phyloP scores from a whole-genome alignment of 2,113 vertebrate genomes.

The Microtus pennsylvanicus region DNA sequence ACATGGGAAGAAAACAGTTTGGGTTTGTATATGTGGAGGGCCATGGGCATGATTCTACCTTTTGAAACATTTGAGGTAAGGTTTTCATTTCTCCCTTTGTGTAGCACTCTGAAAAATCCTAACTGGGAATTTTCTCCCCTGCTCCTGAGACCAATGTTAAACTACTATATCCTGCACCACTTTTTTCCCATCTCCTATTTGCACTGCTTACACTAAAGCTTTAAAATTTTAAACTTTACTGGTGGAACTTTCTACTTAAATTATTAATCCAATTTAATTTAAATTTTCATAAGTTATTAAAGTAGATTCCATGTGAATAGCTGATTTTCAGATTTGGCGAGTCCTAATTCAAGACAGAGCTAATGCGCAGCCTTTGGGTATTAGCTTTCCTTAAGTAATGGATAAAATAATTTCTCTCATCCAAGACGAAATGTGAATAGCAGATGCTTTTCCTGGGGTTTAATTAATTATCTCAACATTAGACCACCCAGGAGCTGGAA shows the following conservation, averaged over 20 bases:
- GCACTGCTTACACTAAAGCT: slow-evolving; percentile 38
- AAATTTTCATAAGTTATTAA: slow-evolving; percentile 85
- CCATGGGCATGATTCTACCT: not conserved
- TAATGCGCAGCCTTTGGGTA: slow-evolving; percentile 67
- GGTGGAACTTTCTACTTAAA: slow-evolving; percentile 79
- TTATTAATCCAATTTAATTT: slow-evolving; percentile 87
- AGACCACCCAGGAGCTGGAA: slow-evolving; percentile 84
- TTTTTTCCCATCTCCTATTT: slow-evolving; percentile 41
- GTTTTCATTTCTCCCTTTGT: not conserved
- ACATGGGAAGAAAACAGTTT: not conserved
- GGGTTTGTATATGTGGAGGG: not conserved
- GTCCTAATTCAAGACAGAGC: slow-evolving; percentile 70
- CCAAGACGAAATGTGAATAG: slow-evolving; percentile 83
- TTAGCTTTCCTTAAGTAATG: slow-evolving; percentile 78
- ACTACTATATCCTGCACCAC: not conserved
- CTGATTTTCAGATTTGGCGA: slow-evolving; percentile 77
- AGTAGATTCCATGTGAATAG: slow-evolving; percentile 75
- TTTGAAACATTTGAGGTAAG: slow-evolving; percentile 4
- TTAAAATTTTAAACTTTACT: slow-evolving; percentile 71
- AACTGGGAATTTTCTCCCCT: not conserved
- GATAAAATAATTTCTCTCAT: slow-evolving; percentile 82
- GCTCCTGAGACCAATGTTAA: slow-evolving; percentile 60
- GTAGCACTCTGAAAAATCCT: not conserved
- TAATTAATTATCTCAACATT: slow-evolving; percentile 79
- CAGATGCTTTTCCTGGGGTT: slow-evolving; percentile 83